These are phyloP conservation scores for Brachynemurus nebulosus DNA, from an alignment of 2,888 invertebrate species.

Conservation along the genomic window DNA sequence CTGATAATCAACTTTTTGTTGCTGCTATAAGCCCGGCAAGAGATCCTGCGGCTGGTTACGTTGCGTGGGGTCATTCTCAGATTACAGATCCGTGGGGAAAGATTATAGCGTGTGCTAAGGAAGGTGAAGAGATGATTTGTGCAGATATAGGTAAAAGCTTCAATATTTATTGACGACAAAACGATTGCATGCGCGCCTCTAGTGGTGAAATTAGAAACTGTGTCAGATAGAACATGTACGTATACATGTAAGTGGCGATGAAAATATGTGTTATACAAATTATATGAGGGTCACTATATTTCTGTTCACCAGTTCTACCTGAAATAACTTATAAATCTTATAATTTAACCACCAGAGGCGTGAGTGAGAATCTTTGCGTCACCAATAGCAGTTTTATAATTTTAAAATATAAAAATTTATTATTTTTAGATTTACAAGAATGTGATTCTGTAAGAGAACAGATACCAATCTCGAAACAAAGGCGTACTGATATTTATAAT, in stretches of 20 bases:
- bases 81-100: constrained; percentile 75
- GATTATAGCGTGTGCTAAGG: constrained; percentile 53
- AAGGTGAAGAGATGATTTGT: constrained; percentile 53
- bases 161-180: too few species aligned
- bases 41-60: constrained; percentile 53
- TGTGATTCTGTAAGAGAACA: constrained; percentile 67
- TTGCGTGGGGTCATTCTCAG: constrained; percentile 81
- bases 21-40: constrained; percentile 75
- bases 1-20: constrained; percentile 82
- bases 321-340: too few species aligned
- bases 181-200: too few species aligned
- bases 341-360: too few species aligned
- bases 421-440: constrained; percentile 42
- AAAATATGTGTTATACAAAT: too few species aligned
- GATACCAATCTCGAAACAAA: constrained; percentile 66
- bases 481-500: constrained; percentile 30
- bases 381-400: background rate
- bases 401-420: background rate
- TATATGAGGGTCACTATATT: too few species aligned
- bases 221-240: too few species aligned
- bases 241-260: too few species aligned
- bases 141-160: constrained; percentile 64
- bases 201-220: too few species aligned
- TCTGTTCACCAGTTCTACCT: too few species aligned
- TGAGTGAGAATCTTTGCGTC: too few species aligned